Conservation (phyloP, 2,888 invertebrate genomes). For the Nephrotoma guestfalica region DNA sequence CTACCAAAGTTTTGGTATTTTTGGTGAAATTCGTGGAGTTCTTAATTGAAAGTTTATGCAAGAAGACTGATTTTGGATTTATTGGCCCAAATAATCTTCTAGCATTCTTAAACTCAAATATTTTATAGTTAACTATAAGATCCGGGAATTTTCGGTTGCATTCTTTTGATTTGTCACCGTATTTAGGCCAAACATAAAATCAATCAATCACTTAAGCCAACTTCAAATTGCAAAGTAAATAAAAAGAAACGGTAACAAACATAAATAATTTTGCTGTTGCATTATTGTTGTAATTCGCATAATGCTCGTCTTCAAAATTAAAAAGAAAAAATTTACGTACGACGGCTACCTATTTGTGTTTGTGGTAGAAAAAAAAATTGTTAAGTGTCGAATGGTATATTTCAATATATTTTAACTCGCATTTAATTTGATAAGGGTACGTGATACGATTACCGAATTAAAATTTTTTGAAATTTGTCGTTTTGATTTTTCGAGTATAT, state of each 20-base stretch:
- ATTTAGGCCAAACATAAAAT: background rate
- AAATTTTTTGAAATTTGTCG: background rate
- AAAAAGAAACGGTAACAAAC: background rate
- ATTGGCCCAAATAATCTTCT: too few relatives aligned
- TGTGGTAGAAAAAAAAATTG: background rate
- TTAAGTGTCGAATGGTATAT: conserved; percentile 4
- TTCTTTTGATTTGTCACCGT: background rate
- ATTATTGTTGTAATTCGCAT: background rate
- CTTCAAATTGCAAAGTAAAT: background rate
- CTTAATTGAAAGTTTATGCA: too few relatives aligned
- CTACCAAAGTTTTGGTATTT: too few relatives aligned
- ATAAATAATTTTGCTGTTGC: background rate
- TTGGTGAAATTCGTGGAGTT: too few relatives aligned
- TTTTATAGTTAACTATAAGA: too few relatives aligned
- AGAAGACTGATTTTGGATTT: too few relatives aligned
- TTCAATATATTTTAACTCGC: background rate
- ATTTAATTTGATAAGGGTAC: conserved; percentile 1
- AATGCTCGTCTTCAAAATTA: background rate
- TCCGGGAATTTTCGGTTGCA: background rate
- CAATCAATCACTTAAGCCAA: background rate
- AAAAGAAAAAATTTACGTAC: background rate
- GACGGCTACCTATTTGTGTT: background rate
- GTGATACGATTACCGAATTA: background rate
- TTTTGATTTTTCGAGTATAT: conserved; percentile 16
- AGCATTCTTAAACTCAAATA: too few relatives aligned